Percentiles rank a stretch among this genome's conserved stretches.
These are phyloP conservation scores for Sebastiscus tertius DNA, from an alignment of 2,797 vertebrate species.

Conservation along the genomic window DNA sequence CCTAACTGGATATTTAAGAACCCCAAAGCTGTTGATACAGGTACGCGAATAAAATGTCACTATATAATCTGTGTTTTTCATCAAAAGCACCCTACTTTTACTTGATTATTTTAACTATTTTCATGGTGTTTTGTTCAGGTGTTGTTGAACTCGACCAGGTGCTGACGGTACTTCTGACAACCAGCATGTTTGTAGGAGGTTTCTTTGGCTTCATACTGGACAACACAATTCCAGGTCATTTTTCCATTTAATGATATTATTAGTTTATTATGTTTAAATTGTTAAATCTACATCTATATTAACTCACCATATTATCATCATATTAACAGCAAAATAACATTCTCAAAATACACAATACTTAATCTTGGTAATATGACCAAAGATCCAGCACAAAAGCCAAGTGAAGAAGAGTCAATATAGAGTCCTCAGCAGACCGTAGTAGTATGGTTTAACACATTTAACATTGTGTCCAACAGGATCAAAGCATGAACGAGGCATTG, in stretches of 20 bases:
- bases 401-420: background rate
- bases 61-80: background rate
- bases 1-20: constrained; percentile 93
- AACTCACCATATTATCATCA: background rate
- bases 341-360: background rate
- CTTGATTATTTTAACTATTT: background rate
- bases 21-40: constrained; percentile 84
- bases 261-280: background rate
- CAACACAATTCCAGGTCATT: constrained; percentile 94
- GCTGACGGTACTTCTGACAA: constrained; percentile 92
- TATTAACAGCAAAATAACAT: background rate
- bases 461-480: constrained; percentile 81
- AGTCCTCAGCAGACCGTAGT: background rate
- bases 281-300: background rate
- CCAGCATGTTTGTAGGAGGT: constrained; percentile 97
- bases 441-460: constrained; percentile 4
- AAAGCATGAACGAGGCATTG: constrained; percentile 89
- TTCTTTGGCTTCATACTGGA: constrained; percentile 93
- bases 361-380: background rate
- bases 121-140: constrained; percentile 74
- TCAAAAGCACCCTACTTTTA: background rate
- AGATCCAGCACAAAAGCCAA: background rate
- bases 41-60: constrained; percentile 63
- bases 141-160: constrained; percentile 91
- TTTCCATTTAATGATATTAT: background rate